phyloP scores from a whole-genome alignment of 2,113 vertebrate species.

The Dunckerocampus dactyliophorus region DNA sequence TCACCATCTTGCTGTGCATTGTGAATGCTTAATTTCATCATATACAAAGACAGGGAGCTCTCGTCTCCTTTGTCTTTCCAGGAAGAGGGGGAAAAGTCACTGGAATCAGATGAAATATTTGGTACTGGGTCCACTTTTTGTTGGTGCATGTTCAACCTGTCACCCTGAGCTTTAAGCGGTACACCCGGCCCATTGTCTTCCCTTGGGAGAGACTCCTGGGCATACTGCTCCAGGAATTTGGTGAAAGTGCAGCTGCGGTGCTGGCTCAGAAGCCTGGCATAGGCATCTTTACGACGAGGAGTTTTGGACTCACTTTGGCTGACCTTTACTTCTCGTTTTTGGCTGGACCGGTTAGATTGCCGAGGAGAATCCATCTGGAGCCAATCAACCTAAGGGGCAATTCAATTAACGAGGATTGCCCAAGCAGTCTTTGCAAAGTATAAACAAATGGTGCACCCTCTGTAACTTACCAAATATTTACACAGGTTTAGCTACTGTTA shows the following conservation, averaged over 20 bases:
- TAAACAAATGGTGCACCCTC: background rate
- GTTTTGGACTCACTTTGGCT: constrained; percentile 30
- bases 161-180: constrained; percentile 36
- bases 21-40: constrained; percentile 55
- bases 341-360: constrained; percentile 49
- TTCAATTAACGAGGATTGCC: background rate
- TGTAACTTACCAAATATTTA: too few relatives aligned
- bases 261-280: constrained; percentile 78
- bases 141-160: constrained; percentile 43
- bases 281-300: constrained; percentile 81
- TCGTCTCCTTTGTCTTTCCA: constrained; percentile 56
- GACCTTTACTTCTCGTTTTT: constrained; percentile 60
- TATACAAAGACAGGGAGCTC: constrained; percentile 59
- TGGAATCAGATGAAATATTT: constrained; percentile 54
- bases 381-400: constrained; percentile 2
- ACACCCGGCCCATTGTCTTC: constrained; percentile 48
- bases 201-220: constrained; percentile 63
- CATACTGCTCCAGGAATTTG: constrained; percentile 72
- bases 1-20: constrained; percentile 35
- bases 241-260: constrained; percentile 79
- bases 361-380: constrained; percentile 64
- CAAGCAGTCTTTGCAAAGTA: background rate
- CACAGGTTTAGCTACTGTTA: too few relatives aligned
- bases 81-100: constrained; percentile 55
- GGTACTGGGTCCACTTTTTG: constrained; percentile 40